Conservation (phyloP, 1,140 invertebrate species). For the Brachionus manjavacas region DNA sequence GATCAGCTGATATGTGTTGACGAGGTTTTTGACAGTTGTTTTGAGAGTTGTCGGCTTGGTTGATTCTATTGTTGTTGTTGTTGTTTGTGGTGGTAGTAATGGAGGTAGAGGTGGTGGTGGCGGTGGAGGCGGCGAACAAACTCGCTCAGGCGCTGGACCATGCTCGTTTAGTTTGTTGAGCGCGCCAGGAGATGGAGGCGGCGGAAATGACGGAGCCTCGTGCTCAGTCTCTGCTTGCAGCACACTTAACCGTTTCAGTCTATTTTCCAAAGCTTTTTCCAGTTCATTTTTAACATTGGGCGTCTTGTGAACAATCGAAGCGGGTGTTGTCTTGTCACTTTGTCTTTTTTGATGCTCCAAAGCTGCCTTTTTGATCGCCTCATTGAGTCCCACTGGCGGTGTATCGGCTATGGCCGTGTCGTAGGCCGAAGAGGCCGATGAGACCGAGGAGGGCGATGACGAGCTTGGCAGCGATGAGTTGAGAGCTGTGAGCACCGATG, state of each 20-base stretch:
- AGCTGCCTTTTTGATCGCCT: slow-evolving; percentile 12
- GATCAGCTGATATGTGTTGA: background rate
- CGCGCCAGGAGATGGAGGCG: background rate
- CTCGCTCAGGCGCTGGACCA: background rate
- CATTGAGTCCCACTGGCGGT: background rate
- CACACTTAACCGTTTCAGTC: background rate
- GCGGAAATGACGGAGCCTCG: slow-evolving; percentile 15
- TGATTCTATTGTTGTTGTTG: background rate
- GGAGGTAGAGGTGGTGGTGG: background rate
- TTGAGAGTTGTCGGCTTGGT: background rate
- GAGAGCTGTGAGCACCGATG: background rate
- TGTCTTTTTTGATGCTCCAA: background rate
- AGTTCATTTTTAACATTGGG: slow-evolving; percentile 5
- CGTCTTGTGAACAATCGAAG: background rate
- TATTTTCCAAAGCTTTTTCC: slow-evolving; percentile 7
- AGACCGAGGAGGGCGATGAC: slow-evolving; percentile 8
- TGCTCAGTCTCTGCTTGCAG: background rate
- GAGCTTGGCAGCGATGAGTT: slow-evolving; percentile 5
- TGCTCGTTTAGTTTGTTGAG: background rate
- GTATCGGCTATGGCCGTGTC: background rate
- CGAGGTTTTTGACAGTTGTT: background rate
- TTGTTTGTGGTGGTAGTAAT: too few species aligned
- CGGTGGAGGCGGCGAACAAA: background rate
- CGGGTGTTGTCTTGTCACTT: background rate
- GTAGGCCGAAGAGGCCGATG: background rate